Percentiles rank a stretch among this genome's conserved stretches.
Conservation (phyloP, 2,113 vertebrate genomes). For the Perca schrenkii region DNA sequence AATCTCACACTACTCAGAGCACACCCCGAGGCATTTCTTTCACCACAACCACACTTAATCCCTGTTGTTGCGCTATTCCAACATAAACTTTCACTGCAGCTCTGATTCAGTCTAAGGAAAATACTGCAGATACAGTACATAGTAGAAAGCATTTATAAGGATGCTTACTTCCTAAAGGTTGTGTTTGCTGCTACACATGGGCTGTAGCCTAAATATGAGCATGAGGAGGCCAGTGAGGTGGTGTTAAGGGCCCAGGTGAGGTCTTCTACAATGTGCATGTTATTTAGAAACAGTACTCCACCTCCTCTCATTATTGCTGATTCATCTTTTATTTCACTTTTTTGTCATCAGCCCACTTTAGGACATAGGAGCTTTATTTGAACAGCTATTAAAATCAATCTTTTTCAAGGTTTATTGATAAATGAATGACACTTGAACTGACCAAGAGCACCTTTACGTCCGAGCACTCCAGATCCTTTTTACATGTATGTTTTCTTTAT, state of each 20-base stretch:
- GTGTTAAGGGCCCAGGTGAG: neutral
- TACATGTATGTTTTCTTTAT: neutral
- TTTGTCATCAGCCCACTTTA: neutral
- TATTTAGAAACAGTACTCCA: neutral
- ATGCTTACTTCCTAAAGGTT: neutral
- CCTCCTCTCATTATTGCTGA: neutral
- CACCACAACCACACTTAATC: slow-evolving; percentile 36
- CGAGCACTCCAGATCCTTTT: no score
- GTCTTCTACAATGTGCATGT: neutral
- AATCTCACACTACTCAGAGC: slow-evolving; percentile 44
- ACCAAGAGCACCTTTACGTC: neutral
- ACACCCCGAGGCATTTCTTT: slow-evolving; percentile 40
- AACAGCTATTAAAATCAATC: neutral
- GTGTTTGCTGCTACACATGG: neutral
- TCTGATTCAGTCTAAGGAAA: slow-evolving; percentile 11
- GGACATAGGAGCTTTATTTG: neutral
- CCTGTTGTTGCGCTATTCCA: slow-evolving; percentile 23
- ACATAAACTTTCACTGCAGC: slow-evolving; percentile 26
- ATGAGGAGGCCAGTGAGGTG: neutral
- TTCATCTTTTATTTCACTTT: neutral
- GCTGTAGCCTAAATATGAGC: neutral
- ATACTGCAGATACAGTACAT: neutral
- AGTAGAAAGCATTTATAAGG: neutral
- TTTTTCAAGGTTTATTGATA: neutral
- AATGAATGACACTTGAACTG: neutral